Evolutionary conservation across 1,140 invertebrate species (phyloP).

Genomic region (Saxidomus purpurata): DNA sequence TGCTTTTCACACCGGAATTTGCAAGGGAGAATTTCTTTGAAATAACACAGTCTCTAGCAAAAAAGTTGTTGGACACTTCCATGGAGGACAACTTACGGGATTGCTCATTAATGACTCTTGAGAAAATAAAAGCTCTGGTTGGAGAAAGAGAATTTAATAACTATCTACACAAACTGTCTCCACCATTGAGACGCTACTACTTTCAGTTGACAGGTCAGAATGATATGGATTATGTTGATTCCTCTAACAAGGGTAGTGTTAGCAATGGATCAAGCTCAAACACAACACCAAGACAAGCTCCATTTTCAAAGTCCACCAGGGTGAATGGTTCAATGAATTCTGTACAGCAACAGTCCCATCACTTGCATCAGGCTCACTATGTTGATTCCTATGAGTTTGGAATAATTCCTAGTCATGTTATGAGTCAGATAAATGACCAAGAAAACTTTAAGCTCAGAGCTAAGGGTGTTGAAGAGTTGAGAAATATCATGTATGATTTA

Average conservation of each 20-base stretch:
- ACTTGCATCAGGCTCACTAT: constrained; percentile 70
- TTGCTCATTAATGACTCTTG: constrained; percentile 81
- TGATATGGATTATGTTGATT: constrained; percentile 43
- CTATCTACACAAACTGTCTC: constrained; percentile 82
- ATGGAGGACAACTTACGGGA: constrained; percentile 82
- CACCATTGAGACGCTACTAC: constrained; percentile 82
- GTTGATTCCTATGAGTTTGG: constrained; percentile 84
- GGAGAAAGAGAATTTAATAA: constrained; percentile 82
- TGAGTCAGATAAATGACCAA: constrained; percentile 84
- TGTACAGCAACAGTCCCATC: constrained; percentile 7
- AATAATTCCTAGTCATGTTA: constrained; percentile 85
- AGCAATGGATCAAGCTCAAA: constrained; percentile 8
- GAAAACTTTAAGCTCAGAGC: constrained; percentile 84
- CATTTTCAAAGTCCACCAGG: constrained; percentile 70
- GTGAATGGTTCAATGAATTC: constrained; percentile 58
- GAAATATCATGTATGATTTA: constrained; percentile 79
- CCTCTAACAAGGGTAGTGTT: neutral
- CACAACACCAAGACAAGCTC: constrained; percentile 58
- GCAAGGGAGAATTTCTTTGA: constrained; percentile 82
- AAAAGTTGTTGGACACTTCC: constrained; percentile 82
- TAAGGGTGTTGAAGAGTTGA: constrained; percentile 85
- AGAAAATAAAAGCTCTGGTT: constrained; percentile 83
- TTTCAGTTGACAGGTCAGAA: constrained; percentile 77
- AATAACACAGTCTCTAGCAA: constrained; percentile 83
- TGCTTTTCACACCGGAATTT: constrained; percentile 86